Evolutionary conservation across 2,113 vertebrate species (phyloP).

Genomic region (Petaurus breviceps): DNA sequence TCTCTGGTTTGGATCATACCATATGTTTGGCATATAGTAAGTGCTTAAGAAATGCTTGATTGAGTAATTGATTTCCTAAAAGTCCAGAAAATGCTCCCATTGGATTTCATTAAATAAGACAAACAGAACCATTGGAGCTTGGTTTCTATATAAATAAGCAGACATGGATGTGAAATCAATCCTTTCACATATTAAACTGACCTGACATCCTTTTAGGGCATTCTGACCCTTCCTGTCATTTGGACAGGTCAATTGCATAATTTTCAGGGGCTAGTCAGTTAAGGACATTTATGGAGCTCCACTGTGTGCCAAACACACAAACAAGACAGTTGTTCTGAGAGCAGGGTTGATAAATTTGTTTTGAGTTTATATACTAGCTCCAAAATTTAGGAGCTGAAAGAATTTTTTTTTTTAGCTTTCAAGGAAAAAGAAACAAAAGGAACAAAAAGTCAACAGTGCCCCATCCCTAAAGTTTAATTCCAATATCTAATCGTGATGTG

Average conservation of each 20-base stretch:
- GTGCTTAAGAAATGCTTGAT: background rate
- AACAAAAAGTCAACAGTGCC: background rate
- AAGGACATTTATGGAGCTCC: background rate
- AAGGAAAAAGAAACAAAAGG: background rate
- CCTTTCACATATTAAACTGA: background rate
- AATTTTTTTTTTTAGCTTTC: background rate
- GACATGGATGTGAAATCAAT: background rate
- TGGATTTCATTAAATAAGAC: background rate
- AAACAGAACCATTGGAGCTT: background rate
- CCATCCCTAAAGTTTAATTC: background rate
- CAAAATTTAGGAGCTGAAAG: background rate
- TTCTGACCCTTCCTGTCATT: background rate
- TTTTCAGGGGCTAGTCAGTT: background rate
- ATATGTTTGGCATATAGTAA: background rate
- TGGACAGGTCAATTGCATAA: background rate
- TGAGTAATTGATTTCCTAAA: background rate
- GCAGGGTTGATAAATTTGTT: background rate
- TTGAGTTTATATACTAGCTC: background rate
- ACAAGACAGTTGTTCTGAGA: background rate
- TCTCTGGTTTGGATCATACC: background rate
- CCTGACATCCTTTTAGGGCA: background rate
- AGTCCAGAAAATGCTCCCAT: background rate
- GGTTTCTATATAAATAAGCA: background rate
- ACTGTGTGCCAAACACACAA: background rate
- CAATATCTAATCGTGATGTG: background rate